Evolutionary conservation across 2,113 vertebrate genomes (phyloP).

Genomic region (Acinonyx jubatus): DNA sequence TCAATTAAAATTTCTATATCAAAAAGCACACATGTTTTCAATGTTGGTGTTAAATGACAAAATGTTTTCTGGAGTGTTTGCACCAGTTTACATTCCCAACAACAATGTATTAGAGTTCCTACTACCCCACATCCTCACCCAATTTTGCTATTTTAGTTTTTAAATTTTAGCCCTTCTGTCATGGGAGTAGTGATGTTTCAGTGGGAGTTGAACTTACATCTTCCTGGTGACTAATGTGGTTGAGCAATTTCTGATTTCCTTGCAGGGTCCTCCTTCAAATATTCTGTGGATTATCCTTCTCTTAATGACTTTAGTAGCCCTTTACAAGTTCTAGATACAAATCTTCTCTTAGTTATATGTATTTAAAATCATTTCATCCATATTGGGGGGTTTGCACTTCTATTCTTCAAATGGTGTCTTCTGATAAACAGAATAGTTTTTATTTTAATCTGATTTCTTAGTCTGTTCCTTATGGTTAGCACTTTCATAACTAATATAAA

Average conservation of each 20-base stretch:
- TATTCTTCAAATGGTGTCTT: background rate
- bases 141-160: background rate
- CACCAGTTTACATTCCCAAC: background rate
- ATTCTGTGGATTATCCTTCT: background rate
- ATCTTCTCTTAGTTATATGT: background rate
- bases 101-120: background rate
- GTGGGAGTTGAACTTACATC: background rate
- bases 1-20: background rate
- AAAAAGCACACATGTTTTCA: background rate
- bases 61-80: background rate
- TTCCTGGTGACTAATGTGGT: background rate
- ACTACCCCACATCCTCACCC: background rate
- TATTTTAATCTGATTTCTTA: conserved; percentile 11
- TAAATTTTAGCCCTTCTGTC: background rate
- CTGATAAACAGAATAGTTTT: background rate
- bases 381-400: background rate
- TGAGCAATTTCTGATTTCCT: background rate
- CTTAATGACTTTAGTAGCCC: background rate
- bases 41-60: background rate
- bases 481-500: background rate
- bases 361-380: background rate
- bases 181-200: background rate
- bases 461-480: background rate
- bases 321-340: background rate
- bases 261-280: background rate